Percentiles rank a stretch among this genome's conserved stretches.
Conservation (phyloP, 2,888 invertebrate species). For the Monopis laevigella region DNA sequence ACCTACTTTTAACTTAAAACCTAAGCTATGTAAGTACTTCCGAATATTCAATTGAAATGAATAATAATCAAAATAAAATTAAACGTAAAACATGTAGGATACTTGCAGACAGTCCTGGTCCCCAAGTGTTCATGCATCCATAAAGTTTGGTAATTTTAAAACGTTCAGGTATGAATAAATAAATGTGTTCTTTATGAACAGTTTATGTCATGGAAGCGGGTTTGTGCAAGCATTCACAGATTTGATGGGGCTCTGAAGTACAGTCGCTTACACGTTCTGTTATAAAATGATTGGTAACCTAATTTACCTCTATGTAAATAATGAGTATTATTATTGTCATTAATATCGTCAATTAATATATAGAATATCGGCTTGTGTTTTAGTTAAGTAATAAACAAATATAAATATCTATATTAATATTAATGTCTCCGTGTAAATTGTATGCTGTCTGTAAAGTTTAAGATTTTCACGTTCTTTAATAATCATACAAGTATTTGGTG, state of each 20-base stretch:
- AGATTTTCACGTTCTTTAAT: too few relatives aligned
- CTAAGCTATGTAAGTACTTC: neutral
- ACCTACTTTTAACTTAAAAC: neutral
- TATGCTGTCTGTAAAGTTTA: too few relatives aligned
- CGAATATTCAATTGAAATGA: slow-evolving; percentile 27
- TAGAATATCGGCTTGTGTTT: too few relatives aligned
- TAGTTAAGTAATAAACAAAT: too few relatives aligned
- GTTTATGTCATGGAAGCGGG: slow-evolving; percentile 66
- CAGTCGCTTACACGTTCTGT: slow-evolving; percentile 31
- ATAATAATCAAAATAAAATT: slow-evolving; percentile 61
- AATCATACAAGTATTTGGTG: too few relatives aligned
- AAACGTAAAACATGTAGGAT: slow-evolving; percentile 63
- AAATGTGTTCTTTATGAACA: slow-evolving; percentile 52
- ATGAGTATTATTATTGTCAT: too few relatives aligned
- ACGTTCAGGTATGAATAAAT: too few relatives aligned
- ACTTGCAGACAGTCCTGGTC: slow-evolving; percentile 42
- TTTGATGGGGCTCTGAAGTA: slow-evolving; percentile 58
- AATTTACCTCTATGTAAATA: too few relatives aligned
- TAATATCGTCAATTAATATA: too few relatives aligned
- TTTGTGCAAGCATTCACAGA: slow-evolving; percentile 68
- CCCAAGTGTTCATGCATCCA: slow-evolving; percentile 35
- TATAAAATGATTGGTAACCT: too few relatives aligned
- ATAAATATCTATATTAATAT: too few relatives aligned
- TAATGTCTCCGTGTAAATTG: too few relatives aligned
- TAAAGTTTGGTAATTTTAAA: slow-evolving; percentile 43